Evolutionary conservation across 2,797 vertebrate species (phyloP).

Genomic region (Hephaestus fuliginosus): DNA sequence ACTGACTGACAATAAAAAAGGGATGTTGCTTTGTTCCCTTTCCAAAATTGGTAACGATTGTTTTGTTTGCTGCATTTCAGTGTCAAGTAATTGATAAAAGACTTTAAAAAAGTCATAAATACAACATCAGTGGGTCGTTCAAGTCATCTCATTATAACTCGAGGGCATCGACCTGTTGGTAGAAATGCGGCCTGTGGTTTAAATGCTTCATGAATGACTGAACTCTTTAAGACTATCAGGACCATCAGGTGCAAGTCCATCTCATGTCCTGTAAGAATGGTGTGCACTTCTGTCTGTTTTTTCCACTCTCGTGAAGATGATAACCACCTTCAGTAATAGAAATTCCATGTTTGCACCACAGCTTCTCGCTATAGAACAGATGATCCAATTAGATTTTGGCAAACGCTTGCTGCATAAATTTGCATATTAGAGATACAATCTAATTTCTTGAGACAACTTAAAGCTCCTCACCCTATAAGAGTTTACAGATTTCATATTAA

Average conservation of each 20-base stretch:
- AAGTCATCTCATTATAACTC: background rate
- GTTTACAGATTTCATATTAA: conserved; percentile 38
- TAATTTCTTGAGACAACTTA: conserved; percentile 21
- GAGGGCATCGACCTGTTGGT: background rate
- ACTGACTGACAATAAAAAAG: background rate
- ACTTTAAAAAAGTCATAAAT: background rate
- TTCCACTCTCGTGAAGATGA: conserved; percentile 15
- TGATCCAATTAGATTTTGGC: conserved; percentile 47
- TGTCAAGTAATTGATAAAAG: background rate
- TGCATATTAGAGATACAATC: conserved; percentile 50
- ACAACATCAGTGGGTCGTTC: background rate
- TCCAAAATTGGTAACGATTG: background rate
- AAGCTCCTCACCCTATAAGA: conserved; percentile 6
- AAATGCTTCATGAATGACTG: conserved; percentile 11
- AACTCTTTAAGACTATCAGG: conserved; percentile 23
- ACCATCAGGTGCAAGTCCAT: conserved; percentile 1
- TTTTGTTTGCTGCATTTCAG: conserved; percentile 4
- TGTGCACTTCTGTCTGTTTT: background rate
- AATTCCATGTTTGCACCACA: conserved; percentile 7
- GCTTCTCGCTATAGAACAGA: conserved; percentile 20
- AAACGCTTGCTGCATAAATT: conserved; percentile 55
- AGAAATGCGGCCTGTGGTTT: background rate
- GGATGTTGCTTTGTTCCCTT: background rate
- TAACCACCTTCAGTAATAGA: conserved; percentile 14
- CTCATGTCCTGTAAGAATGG: conserved; percentile 16